Percentiles rank a stretch among this genome's conserved stretches.
These are phyloP conservation scores for Geococcyx californianus DNA, from an alignment of 2,113 vertebrate genomes.

Conservation along the genomic window DNA sequence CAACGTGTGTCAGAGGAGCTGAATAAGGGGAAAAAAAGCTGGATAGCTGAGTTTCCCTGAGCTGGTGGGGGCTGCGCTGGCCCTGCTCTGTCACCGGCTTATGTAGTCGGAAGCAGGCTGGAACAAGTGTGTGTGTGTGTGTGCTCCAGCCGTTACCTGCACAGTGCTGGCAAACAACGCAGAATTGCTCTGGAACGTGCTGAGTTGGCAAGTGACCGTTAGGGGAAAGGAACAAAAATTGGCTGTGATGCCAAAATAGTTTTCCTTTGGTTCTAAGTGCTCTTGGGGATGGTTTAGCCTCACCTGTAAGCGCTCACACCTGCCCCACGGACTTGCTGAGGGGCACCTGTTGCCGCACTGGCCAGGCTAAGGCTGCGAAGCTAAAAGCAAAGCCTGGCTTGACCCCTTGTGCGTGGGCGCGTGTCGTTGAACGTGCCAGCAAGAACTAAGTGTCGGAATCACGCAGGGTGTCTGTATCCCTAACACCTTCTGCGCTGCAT, in stretches of 20 bases:
- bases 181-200: not conserved
- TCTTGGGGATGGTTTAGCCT: not conserved
- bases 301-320: not conserved
- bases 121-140: not conserved
- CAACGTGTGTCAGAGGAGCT: not conserved
- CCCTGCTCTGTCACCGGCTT: not conserved
- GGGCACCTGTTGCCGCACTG: not conserved
- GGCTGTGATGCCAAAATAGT: not conserved
- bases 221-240: not conserved
- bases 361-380: not conserved
- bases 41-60: not conserved
- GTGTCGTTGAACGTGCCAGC: accelerated
- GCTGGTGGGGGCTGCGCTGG: not conserved
- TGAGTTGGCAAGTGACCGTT: not conserved
- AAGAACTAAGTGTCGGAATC: not conserved
- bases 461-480: too few relatives aligned
- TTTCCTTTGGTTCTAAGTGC: not conserved
- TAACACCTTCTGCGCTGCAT: not conserved
- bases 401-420: not conserved
- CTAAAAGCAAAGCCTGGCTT: not conserved
- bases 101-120: not conserved
- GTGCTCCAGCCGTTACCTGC: not conserved
- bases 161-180: accelerated
- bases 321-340: not conserved
- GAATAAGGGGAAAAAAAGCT: not conserved